Evolutionary conservation across 2,797 vertebrate species (phyloP), one percentile per base, ranked within the genome.

Genomic region (Choloepus didactylus): DNA sequence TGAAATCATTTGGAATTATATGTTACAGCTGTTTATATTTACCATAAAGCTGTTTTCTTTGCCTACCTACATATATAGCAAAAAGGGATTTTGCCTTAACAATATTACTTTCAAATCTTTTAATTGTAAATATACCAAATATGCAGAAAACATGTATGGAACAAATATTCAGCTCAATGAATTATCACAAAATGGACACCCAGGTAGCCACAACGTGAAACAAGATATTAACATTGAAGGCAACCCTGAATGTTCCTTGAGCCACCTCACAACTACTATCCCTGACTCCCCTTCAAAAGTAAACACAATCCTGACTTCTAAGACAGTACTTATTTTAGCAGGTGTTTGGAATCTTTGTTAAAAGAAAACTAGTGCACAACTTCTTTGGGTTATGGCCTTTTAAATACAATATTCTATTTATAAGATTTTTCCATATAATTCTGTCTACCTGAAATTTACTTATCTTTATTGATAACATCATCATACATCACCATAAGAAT

Each of bases 301-400:
- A 10, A 29, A 16, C 29, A 11, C 6, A 23, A 93, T 89, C 4
- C 38, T 72, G 41, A 49, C 41, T 89, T 76, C 56, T 64, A 60
- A 25, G 16, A 66, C 27, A 81, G 81, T 6, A 15, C 11, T 35
- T 64, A 31, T 25, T 59, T 81, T 62, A 16, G 41, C 4, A 86
- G 51, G 64, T 51, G 75, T 81, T 86, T 86, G n/a, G 59, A 72
- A 89, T 38, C 6, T 54, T 77, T 77, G 46, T 54, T 51, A 82
- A 81, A 66, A 12, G 7, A 59, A 77, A 94, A 82, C 51, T 51
- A 59, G 0, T 11, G 21, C 9, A 64, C 27, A 1, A 69, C 25
- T 67, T 81, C 9, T 87, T 70, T 38, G n/a, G 60, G 27, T 5
- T 51, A 19, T 51, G 54, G 16, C 25, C 67, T 76, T 35, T 82